Evolutionary conservation across 2,113 vertebrate species (phyloP).

Genomic region (Todiramphus saurophagus): DNA sequence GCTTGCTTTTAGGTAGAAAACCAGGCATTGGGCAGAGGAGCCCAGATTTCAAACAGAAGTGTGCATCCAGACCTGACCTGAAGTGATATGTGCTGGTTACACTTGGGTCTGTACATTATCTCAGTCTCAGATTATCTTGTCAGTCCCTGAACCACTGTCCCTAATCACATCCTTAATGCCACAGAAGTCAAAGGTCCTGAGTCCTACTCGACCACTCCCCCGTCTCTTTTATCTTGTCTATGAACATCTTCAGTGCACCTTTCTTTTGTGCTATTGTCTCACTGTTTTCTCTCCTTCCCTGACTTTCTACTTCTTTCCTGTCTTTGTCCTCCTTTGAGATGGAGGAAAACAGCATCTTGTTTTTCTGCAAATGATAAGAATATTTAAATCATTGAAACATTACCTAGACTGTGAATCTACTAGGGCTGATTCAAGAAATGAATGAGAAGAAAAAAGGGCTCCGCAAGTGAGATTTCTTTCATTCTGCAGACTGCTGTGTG

Average conservation of each 20-base stretch:
- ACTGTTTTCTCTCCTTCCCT: not conserved
- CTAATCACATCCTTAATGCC: not conserved
- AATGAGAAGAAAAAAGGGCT: not conserved
- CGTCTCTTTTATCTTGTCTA: not conserved
- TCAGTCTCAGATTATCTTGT: not conserved
- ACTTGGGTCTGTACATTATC: not conserved
- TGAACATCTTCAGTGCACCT: not conserved
- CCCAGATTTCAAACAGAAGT: not conserved
- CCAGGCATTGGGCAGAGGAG: not conserved
- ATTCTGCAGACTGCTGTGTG: constrained; percentile 11
- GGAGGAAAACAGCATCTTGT: not conserved
- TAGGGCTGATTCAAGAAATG: not conserved
- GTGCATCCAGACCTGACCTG: not conserved
- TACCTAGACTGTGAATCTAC: not conserved
- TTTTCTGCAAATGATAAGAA: not conserved
- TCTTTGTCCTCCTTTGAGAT: not conserved
- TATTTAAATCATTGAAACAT: not conserved
- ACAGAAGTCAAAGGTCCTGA: not conserved
- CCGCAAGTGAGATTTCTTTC: not conserved
- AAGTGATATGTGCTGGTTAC: not conserved
- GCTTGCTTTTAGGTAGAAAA: not conserved
- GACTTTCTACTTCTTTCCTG: not conserved
- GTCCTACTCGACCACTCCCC: not conserved
- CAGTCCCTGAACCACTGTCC: not conserved
- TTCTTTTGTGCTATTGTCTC: not conserved